Conservation (phyloP, 2,113 vertebrate genomes). For the Turdus rufiventris region DNA sequence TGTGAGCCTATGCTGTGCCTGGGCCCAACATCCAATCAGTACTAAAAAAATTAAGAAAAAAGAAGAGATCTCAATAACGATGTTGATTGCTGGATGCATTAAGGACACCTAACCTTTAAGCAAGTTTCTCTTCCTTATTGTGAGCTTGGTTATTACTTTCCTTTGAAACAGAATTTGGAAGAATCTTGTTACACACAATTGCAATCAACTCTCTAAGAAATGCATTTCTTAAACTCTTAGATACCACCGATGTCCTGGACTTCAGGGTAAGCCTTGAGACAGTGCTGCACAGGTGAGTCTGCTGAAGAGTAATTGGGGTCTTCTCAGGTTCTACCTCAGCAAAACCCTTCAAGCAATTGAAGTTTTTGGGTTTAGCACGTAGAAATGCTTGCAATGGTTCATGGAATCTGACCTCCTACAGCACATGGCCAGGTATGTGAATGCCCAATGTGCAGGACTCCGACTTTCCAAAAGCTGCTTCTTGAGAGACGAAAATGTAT, state of each 20-base stretch:
- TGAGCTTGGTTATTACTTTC: neutral
- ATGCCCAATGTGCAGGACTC: neutral
- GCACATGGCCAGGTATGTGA: no score
- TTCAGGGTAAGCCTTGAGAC: neutral
- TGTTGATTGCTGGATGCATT: neutral
- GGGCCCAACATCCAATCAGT: neutral
- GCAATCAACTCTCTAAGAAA: neutral
- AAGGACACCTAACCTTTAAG: neutral
- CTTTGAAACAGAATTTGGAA: neutral
- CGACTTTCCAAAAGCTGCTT: neutral
- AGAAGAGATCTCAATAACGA: neutral
- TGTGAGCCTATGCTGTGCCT: neutral
- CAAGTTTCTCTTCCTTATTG: neutral
- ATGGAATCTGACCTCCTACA: neutral
- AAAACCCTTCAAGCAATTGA: neutral
- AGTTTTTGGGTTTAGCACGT: neutral
- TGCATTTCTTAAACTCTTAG: neutral
- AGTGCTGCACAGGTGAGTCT: neutral
- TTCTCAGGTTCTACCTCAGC: neutral
- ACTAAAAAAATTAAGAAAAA: neutral
- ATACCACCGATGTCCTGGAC: neutral
- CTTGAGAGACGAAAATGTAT: neutral
- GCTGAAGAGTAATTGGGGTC: neutral
- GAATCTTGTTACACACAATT: neutral
- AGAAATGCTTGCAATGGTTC: neutral